Conservation (phyloP, 2,888 invertebrate genomes). For the Macaria liturata region DNA sequence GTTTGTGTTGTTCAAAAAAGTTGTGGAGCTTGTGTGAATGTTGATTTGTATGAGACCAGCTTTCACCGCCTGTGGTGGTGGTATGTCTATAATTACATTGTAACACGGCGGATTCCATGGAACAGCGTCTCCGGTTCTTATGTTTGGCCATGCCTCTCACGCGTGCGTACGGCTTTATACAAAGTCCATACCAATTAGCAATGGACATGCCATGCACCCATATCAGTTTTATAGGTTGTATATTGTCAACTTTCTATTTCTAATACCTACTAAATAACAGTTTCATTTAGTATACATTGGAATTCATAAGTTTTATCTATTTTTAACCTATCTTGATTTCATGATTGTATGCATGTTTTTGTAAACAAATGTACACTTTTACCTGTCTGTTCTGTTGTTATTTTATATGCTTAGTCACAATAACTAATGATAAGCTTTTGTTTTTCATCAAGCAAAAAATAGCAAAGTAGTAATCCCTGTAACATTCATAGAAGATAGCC, state of each 20-base stretch:
- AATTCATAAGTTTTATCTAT: no score
- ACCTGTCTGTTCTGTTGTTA: no score
- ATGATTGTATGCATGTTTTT: no score
- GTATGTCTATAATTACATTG: slow-evolving; percentile 34
- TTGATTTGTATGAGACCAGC: slow-evolving; percentile 14
- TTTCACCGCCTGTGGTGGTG: slow-evolving; percentile 30
- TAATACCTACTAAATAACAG: background rate
- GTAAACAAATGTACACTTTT: no score
- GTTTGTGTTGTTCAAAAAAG: background rate
- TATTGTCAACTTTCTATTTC: slow-evolving; percentile 12
- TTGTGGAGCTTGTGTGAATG: background rate
- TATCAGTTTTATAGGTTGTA: slow-evolving; percentile 17
- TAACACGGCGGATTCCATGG: slow-evolving; percentile 26
- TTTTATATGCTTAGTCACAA: no score
- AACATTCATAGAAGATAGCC: no score
- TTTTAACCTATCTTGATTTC: no score
- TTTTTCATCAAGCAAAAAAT: no score
- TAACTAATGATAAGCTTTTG: no score
- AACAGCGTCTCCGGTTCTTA: slow-evolving; percentile 1
- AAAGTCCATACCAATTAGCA: slow-evolving; percentile 26
- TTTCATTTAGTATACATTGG: no score
- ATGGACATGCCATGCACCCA: slow-evolving; percentile 1
- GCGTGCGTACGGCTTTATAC: slow-evolving; percentile 17
- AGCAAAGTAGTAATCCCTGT: no score
- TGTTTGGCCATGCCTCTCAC: slow-evolving; percentile 30